phyloP scores from a whole-genome alignment of 2,888 invertebrate species.

The Griposia aprilina region DNA sequence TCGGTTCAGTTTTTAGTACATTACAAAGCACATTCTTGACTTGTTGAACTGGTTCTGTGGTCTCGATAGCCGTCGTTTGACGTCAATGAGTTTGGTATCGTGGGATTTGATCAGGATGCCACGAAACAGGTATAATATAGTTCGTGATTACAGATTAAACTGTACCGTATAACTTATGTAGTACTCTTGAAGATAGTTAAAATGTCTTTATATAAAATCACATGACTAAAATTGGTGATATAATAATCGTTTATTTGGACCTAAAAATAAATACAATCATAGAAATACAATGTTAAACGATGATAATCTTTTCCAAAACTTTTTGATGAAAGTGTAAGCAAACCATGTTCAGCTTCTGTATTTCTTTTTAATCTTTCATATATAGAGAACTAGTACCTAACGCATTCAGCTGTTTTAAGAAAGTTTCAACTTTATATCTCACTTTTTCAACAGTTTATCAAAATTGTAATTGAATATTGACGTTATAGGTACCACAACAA shows the following conservation, averaged over 20 bases:
- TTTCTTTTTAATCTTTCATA: too few relatives aligned
- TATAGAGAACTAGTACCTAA: background rate
- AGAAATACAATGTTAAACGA: background rate
- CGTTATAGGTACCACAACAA: background rate
- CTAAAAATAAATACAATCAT: background rate
- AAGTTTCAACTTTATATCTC: background rate
- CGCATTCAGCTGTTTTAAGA: too few relatives aligned
- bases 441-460: background rate
- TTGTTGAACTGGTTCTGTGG: conserved; percentile 37
- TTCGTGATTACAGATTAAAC: background rate
- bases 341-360: too few relatives aligned
- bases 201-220: background rate
- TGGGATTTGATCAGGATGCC: background rate
- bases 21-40: conserved; percentile 20
- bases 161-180: background rate
- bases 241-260: background rate
- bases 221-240: background rate
- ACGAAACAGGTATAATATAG: conserved; percentile 3
- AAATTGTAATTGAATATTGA: too few relatives aligned
- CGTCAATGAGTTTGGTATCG: conserved; percentile 44
- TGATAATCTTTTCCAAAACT: background rate
- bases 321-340: background rate
- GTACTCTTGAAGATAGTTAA: background rate
- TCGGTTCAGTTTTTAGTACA: conserved; percentile 4
- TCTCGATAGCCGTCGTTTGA: conserved; percentile 26